Percentiles rank a stretch among this genome's conserved stretches.
Evolutionary conservation across 2,888 invertebrate species (phyloP).

Genomic region (Melanophora roralis): DNA sequence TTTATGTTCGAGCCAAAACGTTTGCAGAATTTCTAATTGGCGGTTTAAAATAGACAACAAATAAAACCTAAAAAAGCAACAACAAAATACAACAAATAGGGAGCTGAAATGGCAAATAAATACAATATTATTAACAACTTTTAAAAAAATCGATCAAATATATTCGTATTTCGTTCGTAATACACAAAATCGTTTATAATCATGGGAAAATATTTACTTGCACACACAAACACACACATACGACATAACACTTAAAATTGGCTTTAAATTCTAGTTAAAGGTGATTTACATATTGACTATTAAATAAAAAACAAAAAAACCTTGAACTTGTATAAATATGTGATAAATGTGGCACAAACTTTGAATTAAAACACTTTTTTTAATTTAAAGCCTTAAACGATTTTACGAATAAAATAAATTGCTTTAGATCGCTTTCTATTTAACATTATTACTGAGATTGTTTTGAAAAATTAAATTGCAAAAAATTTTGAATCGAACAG

Average conservation of each 20-base stretch:
- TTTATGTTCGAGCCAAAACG: conserved; percentile 74
- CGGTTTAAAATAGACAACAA: conserved; percentile 42
- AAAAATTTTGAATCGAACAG: conserved; percentile 55
- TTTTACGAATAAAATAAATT: not conserved
- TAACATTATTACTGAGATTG: conserved; percentile 23
- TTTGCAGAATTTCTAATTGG: conserved; percentile 68
- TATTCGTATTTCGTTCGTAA: not conserved
- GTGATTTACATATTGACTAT: not conserved
- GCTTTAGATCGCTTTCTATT: not conserved
- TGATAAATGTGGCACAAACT: conserved; percentile 27
- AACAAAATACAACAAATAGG: conserved; percentile 40
- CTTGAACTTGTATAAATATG: conserved; percentile 39
- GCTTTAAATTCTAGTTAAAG: not conserved
- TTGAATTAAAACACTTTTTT: conserved; percentile 22
- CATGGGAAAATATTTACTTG: conserved; percentile 47
- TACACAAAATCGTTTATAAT: conserved; percentile 34
- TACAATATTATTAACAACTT: conserved; percentile 33
- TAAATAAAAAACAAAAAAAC: not conserved
- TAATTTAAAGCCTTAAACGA: not conserved
- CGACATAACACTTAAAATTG: not conserved
- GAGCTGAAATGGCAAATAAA: conserved; percentile 26
- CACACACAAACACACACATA: not conserved
- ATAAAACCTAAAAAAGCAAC: not conserved
- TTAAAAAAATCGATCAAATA: conserved; percentile 52
- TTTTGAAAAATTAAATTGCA: conserved; percentile 25